Base-by-base conservation (phyloP, 2,113 vertebrate species). In the Pseudorasbora parva region DNA sequence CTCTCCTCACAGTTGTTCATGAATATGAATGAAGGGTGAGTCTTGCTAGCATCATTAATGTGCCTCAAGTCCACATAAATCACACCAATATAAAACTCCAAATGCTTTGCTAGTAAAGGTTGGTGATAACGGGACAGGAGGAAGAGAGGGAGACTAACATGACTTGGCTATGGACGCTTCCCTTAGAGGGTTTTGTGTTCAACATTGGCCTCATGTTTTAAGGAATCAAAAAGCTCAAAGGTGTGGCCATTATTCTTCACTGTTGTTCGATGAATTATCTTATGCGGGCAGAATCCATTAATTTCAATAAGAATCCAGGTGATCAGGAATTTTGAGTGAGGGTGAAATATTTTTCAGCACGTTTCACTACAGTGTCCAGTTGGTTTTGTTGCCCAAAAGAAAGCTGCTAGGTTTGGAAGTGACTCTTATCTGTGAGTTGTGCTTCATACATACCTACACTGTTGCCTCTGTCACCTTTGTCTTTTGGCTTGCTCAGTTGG, bases 1-100 rank as follows among this genome's bases (percentile, higher is more conserved):
- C 90, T 91, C 89, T 87, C 89, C 87, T 92, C 93, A 93, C 94
- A 95, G 93, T 94, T 94, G 94, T 94, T 94, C 93, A 94, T 95
- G 93, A 94, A 95, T 95, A 94, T 95, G 92, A 90, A 95, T 94
- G 85, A 33, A 86, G 89, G 88, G 90, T 88, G 85, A 88, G 87
- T 89, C 89, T 92, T 89, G 87, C 90, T 92, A 92, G 91, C 89
- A 92, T 92, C 92, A 92, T 93, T 94, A 94, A 94, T 83, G 85
- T 94, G 93, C 92, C 89, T 89, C 91, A 89, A 93, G 90, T 91
- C 88, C 87, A 91, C 90, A 93, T 93, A 94, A 93, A 94, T 93
- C 92, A 93, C 90, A 91, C 91, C 90, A 91, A 90, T 90, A 91
- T 93, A 93, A 93, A 92, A 88, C 85, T 90, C 90, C 91, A 91